Evolutionary conservation across 2,113 vertebrate genomes (phyloP).

Genomic region (Ranitomeya imitator): DNA sequence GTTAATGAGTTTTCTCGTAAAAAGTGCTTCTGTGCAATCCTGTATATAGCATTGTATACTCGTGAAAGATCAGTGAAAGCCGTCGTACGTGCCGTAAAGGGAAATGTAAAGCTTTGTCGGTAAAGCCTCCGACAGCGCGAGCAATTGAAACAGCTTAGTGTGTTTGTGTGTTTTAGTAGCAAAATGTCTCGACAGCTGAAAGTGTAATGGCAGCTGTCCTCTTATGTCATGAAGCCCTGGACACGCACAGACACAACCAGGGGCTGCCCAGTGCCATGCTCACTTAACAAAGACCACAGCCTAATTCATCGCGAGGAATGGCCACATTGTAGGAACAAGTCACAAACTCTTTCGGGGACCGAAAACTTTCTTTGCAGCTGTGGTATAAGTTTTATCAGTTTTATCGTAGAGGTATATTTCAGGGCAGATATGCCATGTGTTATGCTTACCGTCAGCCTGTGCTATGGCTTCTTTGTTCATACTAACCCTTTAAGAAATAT

Average conservation of each 20-base stretch:
- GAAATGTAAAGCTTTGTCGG: neutral
- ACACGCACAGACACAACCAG: slow-evolving; percentile 25
- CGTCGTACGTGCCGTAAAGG: neutral
- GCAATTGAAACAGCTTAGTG: neutral
- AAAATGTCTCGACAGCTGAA: slow-evolving; percentile 52
- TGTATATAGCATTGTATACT: neutral
- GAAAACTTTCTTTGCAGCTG: too few relatives aligned
- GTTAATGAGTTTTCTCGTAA: neutral
- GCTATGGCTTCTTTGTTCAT: neutral
- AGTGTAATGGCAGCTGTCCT: slow-evolving; percentile 48
- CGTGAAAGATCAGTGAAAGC: neutral
- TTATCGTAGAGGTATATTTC: neutral
- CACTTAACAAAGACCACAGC: neutral
- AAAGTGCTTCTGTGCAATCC: neutral
- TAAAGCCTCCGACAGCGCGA: neutral
- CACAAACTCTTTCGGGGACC: neutral
- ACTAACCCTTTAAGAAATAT: neutral
- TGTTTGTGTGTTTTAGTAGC: slow-evolving; percentile 32
- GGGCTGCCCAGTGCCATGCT: slow-evolving; percentile 19
- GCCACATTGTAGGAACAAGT: neutral
- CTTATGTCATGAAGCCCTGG: slow-evolving; percentile 39
- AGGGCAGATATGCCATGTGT: neutral
- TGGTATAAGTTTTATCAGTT: neutral
- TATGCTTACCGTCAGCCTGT: neutral
- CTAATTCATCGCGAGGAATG: neutral